phyloP scores from a whole-genome alignment of 1,140 invertebrate genomes.

The Lasioglossum baleicum region DNA sequence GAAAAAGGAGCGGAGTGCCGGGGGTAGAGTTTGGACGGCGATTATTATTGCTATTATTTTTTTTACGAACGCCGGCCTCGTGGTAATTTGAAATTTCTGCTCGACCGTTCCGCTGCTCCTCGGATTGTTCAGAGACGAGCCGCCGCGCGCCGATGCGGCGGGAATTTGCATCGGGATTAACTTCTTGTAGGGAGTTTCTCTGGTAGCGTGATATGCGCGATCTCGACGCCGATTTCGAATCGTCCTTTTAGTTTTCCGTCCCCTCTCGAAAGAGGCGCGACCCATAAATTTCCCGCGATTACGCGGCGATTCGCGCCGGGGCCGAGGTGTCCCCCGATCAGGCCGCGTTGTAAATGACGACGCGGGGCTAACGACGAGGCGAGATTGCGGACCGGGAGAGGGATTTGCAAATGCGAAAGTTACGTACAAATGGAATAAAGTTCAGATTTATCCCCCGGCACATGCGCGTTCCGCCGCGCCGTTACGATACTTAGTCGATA shows the following conservation, averaged over 20 bases:
- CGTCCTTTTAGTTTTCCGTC: constrained; percentile 4
- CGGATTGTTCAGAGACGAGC: neutral
- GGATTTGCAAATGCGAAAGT: constrained; percentile 22
- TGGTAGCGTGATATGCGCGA: neutral
- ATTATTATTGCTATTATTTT: neutral
- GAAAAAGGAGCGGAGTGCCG: neutral
- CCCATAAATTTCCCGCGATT: constrained; percentile 24
- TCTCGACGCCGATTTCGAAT: neutral
- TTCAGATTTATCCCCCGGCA: constrained; percentile 1
- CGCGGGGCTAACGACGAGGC: constrained; percentile 9
- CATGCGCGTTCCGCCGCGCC: neutral
- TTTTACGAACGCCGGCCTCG: neutral
- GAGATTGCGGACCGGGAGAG: neutral
- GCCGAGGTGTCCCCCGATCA: neutral
- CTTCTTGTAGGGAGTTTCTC: neutral
- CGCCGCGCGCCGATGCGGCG: no score
- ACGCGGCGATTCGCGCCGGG: neutral
- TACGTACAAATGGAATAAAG: constrained; percentile 22
- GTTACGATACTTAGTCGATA: constrained; percentile 44
- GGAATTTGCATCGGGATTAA: neutral
- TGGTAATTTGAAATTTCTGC: neutral
- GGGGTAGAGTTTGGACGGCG: neutral
- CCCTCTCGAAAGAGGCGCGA: neutral
- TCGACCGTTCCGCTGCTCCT: neutral
- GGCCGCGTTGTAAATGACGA: constrained; percentile 15